Evolutionary conservation across 2,113 vertebrate genomes (phyloP).

Genomic region (Clarias magur): DNA sequence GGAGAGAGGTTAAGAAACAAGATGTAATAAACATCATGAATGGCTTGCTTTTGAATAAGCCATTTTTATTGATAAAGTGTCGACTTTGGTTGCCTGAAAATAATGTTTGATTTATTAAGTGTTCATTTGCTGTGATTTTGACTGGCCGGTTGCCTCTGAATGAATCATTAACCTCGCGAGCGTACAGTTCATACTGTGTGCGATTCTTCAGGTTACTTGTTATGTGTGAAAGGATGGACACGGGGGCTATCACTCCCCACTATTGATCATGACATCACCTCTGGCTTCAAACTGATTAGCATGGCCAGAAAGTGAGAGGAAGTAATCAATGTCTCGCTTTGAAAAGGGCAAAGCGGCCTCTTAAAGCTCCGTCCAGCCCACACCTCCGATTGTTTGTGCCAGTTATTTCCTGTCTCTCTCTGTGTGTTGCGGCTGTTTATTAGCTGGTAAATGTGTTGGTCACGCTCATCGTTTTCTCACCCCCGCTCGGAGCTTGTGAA

Average conservation of each 20-base stretch:
- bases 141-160: background rate
- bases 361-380: constrained; percentile 45
- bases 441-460: constrained; percentile 51
- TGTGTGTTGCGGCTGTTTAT: constrained; percentile 46
- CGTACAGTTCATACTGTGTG: background rate
- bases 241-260: constrained; percentile 40
- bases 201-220: constrained; percentile 14
- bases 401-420: constrained; percentile 51
- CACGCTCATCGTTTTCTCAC: constrained; percentile 39
- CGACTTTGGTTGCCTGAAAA: constrained; percentile 20
- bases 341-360: constrained; percentile 55
- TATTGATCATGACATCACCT: constrained; percentile 55
- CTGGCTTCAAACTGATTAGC: constrained; percentile 53
- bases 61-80: constrained; percentile 39
- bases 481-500: constrained; percentile 26
- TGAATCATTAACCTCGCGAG: constrained; percentile 6
- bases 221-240: constrained; percentile 27
- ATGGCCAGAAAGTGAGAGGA: constrained; percentile 52
- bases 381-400: constrained; percentile 49
- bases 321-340: constrained; percentile 58
- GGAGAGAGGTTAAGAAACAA: constrained; percentile 30
- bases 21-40: constrained; percentile 42
- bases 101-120: constrained; percentile 33
- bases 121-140: constrained; percentile 20
- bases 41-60: constrained; percentile 21